These are phyloP conservation scores for Tokudaia tokunoshimensis DNA, from an alignment of 2,797 vertebrate genomes.

Conservation along the genomic window DNA sequence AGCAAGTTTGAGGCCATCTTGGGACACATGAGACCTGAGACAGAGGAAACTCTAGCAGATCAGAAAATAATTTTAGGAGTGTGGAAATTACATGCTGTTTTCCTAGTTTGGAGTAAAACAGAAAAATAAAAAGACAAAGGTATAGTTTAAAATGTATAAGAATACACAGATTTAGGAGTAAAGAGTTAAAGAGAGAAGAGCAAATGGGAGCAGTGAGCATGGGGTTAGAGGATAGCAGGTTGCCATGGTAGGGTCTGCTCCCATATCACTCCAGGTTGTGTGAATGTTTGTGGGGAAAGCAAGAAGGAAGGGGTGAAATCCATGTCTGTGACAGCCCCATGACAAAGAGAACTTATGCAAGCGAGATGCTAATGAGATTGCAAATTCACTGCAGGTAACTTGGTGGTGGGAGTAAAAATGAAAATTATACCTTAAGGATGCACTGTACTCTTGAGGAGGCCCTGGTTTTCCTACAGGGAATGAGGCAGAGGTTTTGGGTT, in stretches of 20 bases:
- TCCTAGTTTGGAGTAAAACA: background rate
- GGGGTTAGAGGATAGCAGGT: background rate
- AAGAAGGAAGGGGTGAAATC: background rate
- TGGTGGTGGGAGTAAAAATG: background rate
- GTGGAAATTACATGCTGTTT: background rate
- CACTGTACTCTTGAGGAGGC: background rate
- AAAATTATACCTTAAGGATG: background rate
- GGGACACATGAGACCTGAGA: too few relatives aligned
- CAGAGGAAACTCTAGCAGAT: too few relatives aligned
- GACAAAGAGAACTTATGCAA: background rate
- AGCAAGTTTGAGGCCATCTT: background rate
- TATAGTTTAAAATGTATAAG: background rate
- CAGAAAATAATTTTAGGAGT: background rate
- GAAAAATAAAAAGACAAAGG: background rate
- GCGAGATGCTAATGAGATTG: background rate
- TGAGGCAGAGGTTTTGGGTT: background rate
- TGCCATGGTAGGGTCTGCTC: background rate
- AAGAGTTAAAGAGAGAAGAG: background rate
- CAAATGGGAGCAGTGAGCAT: too few relatives aligned
- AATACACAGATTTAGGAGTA: background rate
- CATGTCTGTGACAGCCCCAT: background rate
- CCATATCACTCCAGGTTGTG: too few relatives aligned
- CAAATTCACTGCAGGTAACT: background rate
- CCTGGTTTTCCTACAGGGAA: background rate
- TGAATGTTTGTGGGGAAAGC: background rate